Base-by-base conservation (phyloP, 2,888 invertebrate species). In the Folsomia candida region DNA sequence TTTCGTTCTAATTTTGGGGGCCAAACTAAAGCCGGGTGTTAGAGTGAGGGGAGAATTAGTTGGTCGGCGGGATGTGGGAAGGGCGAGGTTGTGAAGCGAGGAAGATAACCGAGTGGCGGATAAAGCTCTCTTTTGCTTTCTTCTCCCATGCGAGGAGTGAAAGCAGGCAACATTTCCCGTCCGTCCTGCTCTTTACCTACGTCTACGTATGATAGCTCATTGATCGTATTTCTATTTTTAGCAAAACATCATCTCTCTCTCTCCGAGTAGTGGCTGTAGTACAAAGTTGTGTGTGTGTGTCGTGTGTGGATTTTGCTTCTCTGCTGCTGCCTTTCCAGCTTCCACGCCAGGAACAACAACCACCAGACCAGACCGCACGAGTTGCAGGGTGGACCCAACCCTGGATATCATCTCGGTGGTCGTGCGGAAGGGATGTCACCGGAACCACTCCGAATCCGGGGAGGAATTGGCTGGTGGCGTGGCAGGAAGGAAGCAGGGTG, bases 201-300 rank as follows among this genome's bases (percentile, higher is more conserved):
- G n/a, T n/a, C n/a, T 37, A 62, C 47, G 64, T 74, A 71, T 75
- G 70, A 74, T 72, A 69, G 72, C 72, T 74, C 77, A 78, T 78
- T 78, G 77, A 78, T 78, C 77, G 78, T 72, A 67, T 68, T 71
- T 68, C 78, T 78, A 77, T 77, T 76, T 76, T 77, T 77, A 77
- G 77, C 71, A 47, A 62, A 6, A 47, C 59, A 37, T 65, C 26
- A 28, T 37, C 65, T 47, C 51, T 51, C 24, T 54, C 61, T 61
- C 60, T 63, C 59, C 29, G n/a, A 14, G 4, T 37, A 14, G 37
- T 37, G n/a, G n/a, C n/a, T n/a, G n/a, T n/a, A n/a, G n/a, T n/a
- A n/a, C n/a, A n/a, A n/a, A n/a, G n/a, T n/a, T n/a, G n/a, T n/a
- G n/a, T n/a, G n/a, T n/a, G n/a, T n/a, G n/a, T n/a, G n/a, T n/a